Conservation (phyloP, 2,113 vertebrate genomes). For the Actenoides lindsayi region DNA sequence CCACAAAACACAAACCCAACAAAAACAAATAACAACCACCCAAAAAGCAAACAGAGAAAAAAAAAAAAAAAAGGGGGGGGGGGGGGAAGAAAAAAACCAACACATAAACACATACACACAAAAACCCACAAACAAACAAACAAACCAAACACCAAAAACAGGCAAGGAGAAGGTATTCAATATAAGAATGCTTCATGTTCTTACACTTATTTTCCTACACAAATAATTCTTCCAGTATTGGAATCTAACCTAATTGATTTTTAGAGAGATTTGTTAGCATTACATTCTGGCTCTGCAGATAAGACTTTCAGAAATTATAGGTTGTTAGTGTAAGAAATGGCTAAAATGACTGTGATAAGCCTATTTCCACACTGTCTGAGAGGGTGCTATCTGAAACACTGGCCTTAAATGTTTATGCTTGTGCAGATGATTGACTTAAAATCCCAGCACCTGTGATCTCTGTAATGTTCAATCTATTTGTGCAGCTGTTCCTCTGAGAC, state of each 20-base stretch:
- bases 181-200: neutral
- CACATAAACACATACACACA: too few relatives aligned
- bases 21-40: too few relatives aligned
- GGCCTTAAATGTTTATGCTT: constrained; percentile 21
- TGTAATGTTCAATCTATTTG: constrained; percentile 37
- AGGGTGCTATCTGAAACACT: neutral
- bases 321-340: neutral
- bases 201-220: neutral
- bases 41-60: too few relatives aligned
- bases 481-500: constrained; percentile 46
- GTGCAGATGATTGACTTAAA: constrained; percentile 42
- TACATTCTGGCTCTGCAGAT: constrained; percentile 12
- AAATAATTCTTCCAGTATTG: neutral
- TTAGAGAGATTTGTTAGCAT: constrained; percentile 24
- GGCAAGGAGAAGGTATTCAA: neutral
- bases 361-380: constrained; percentile 44
- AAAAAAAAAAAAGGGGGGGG: too few relatives aligned
- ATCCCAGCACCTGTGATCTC: constrained; percentile 53
- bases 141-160: neutral
- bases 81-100: too few relatives aligned
- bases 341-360: constrained; percentile 32
- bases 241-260: constrained; percentile 14
- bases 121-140: too few relatives aligned
- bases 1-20: too few relatives aligned
- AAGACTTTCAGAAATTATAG: neutral